Evolutionary conservation across 1,140 invertebrate species (phyloP).

Genomic region (Ostrea denselamellosa): DNA sequence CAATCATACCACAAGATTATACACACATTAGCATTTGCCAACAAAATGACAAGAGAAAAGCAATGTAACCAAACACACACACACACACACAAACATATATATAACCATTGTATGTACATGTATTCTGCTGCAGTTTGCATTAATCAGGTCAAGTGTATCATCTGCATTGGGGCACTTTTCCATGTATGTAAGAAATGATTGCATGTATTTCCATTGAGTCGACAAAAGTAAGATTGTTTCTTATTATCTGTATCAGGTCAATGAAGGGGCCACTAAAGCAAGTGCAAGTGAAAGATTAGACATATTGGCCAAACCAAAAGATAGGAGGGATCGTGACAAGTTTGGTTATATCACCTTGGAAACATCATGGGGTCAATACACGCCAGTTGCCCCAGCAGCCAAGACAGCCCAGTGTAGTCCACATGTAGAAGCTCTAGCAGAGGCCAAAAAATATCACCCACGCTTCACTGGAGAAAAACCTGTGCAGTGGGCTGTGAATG

Average conservation of each 20-base stretch:
- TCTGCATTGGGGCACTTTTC: too few relatives aligned
- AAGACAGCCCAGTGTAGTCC: conserved; percentile 56
- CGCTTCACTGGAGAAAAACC: conserved; percentile 65
- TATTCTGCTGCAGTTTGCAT: too few relatives aligned
- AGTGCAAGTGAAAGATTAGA: conserved; percentile 60
- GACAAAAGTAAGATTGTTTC: too few relatives aligned
- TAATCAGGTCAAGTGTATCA: too few relatives aligned
- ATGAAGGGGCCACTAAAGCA: conserved; percentile 56
- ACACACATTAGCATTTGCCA: too few relatives aligned
- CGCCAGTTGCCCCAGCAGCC: conserved; percentile 60
- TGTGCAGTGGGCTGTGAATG: conserved; percentile 66
- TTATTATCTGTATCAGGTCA: conserved; percentile 44
- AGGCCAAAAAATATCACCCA: conserved; percentile 63
- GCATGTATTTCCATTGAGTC: too few relatives aligned
- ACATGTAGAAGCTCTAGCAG: conserved; percentile 66
- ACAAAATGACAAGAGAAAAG: too few relatives aligned
- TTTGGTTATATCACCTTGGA: conserved; percentile 57
- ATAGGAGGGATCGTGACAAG: conserved; percentile 49
- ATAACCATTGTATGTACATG: too few relatives aligned
- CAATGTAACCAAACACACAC: too few relatives aligned
- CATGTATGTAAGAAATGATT: too few relatives aligned
- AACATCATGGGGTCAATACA: conserved; percentile 62
- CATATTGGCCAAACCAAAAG: conserved; percentile 61
- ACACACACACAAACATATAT: too few relatives aligned
- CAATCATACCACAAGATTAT: too few relatives aligned